Evolutionary conservation across 37 sponge, comb jelly and placozoan species (phyloP), one percentile per base, ranked within the genome.

Genomic region (Diacarnus erythraeanus): DNA sequence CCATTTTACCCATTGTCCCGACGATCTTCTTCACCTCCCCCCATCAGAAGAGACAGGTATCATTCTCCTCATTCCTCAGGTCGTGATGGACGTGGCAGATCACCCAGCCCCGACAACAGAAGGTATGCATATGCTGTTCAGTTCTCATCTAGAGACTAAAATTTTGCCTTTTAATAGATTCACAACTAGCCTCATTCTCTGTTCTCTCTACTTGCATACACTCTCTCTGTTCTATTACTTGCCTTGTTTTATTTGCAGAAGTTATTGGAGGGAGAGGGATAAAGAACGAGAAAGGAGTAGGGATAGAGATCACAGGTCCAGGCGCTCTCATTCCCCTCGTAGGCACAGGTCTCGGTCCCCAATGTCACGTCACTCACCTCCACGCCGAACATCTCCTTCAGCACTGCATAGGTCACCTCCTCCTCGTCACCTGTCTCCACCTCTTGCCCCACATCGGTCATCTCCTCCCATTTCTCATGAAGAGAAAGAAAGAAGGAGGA

Each of bases 221-320:
- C n/a, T n/a, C n/a, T n/a, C n/a, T n/a, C n/a, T n/a, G n/a, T n/a
- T n/a, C n/a, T n/a, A 47, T 47, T 47, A 12, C 51, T 15, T 47
- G 51, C 51, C 12, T 15, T 47, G 12, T 15, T 47, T 47, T 47
- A 12, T 6, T 12, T 47, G 51, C 12, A 47, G 51, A 12, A 47
- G 51, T 12, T 47, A 6, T 47, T 6, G 51, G 51, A 29, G 4
- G 63, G 47, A 59, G 76, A 38, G 57, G 21, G 59, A 57, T 6
- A 59, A 44, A 26, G 84, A 64, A 5, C 54, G 71, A 1, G 78
- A 84, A n/a, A 84, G 76, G 61, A 78, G 77, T 1, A 30, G 85
- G 8, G 61, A 38, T 2, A 37, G 36, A 18, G 22, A 21, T 25
- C 22, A 27, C 12, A 15, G 42, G 23, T 17, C 23, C 1, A 39